Evolutionary conservation across 2,797 vertebrate genomes (phyloP).

Genomic region (Eulemur coronatus): DNA sequence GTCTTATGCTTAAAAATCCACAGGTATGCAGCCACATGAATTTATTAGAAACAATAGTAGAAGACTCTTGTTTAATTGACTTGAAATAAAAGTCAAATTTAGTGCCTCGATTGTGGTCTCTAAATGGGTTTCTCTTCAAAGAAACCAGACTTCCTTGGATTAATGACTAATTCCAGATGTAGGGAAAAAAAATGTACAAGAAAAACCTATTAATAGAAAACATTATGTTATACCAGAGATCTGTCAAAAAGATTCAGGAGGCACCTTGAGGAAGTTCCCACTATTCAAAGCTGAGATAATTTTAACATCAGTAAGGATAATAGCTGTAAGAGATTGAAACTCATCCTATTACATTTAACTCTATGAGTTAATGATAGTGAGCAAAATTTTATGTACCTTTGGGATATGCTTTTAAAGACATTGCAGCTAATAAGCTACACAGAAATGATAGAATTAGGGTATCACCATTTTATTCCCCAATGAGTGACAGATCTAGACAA

Average conservation of each 20-base stretch:
- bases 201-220: neutral
- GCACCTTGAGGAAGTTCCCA: neutral
- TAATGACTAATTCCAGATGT: neutral
- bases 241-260: neutral
- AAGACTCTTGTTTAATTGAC: neutral
- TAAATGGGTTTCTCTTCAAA: neutral
- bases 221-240: neutral
- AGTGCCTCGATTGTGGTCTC: neutral
- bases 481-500: neutral
- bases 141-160: neutral
- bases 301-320: neutral
- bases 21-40: neutral
- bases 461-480: neutral
- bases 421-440: neutral
- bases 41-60: slow-evolving; percentile 2
- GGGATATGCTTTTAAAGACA: slow-evolving; percentile 1
- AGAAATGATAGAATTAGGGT: neutral
- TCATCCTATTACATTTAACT: neutral
- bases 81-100: neutral
- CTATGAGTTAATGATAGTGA: neutral
- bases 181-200: neutral
- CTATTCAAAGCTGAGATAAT: neutral
- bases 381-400: neutral
- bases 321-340: neutral
- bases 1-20: neutral